These are phyloP conservation scores for Oxycera nigricornis DNA, from an alignment of 2,888 invertebrate genomes.

Conservation along the genomic window DNA sequence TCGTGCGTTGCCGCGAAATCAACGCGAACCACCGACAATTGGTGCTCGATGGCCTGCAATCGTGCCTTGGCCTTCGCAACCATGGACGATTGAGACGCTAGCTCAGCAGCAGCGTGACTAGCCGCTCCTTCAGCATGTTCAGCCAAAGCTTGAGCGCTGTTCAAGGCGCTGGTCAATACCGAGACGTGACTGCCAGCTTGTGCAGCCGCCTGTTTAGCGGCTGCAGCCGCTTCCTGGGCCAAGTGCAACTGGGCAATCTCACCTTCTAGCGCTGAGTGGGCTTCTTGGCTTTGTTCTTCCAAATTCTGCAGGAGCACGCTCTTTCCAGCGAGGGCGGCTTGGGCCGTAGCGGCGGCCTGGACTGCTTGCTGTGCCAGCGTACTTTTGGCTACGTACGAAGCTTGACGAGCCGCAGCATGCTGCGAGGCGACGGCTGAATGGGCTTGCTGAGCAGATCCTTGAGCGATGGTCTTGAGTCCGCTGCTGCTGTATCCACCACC, in stretches of 20 bases:
- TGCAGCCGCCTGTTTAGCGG: constrained; percentile 71
- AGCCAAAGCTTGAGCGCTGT: constrained; percentile 69
- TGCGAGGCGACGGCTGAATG: constrained; percentile 76
- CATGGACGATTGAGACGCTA: constrained; percentile 77
- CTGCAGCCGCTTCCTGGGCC: constrained; percentile 72
- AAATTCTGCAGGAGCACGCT: constrained; percentile 68
- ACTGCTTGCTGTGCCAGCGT: constrained; percentile 75
- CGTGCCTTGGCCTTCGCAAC: constrained; percentile 75
- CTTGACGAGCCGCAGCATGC: constrained; percentile 78
- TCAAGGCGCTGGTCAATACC: constrained; percentile 73
- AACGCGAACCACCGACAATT: constrained; percentile 70
- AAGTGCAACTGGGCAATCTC: constrained; percentile 75
- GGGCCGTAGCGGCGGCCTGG: constrained; percentile 70
- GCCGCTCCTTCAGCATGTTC: constrained; percentile 75
- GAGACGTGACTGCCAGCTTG: constrained; percentile 72
- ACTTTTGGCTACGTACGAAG: constrained; percentile 69
- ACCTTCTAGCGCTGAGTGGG: constrained; percentile 70
- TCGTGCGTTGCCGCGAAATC: constrained; percentile 75
- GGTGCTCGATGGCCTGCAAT: constrained; percentile 69
- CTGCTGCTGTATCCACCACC: constrained; percentile 63
- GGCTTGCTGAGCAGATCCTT: constrained; percentile 79
- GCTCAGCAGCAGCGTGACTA: constrained; percentile 73
- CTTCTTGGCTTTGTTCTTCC: constrained; percentile 74
- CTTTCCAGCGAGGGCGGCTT: constrained; percentile 69
- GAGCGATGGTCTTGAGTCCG: constrained; percentile 75